Evolutionary conservation across 2,888 invertebrate genomes (phyloP).

Genomic region (Thera obeliscata): DNA sequence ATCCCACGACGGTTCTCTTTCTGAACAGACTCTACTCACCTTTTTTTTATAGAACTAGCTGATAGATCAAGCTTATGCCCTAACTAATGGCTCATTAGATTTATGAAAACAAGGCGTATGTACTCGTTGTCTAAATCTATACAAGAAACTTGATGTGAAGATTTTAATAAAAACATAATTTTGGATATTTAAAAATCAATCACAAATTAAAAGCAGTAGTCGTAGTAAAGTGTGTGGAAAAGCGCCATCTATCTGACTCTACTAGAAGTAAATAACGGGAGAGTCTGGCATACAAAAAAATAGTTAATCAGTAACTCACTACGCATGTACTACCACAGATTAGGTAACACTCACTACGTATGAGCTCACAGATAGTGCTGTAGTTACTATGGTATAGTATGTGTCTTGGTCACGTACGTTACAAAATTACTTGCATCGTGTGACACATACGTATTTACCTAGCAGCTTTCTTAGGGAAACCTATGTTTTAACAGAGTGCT

Average conservation of each 20-base stretch:
- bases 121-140: no score
- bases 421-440: conserved; percentile 13
- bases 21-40: no score
- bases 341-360: conserved; percentile 1
- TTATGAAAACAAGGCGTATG: no score
- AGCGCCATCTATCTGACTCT: conserved; percentile 28
- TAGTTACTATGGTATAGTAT: conserved; percentile 11
- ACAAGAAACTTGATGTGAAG: no score
- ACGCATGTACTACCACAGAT: conserved; percentile 9
- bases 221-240: not conserved
- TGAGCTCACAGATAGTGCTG: conserved; percentile 3
- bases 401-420: conserved; percentile 19
- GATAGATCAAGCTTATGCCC: no score
- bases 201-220: not conserved
- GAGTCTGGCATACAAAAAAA: conserved; percentile 14
- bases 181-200: no score
- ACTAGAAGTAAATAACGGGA: conserved; percentile 16
- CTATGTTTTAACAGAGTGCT: conserved; percentile 15
- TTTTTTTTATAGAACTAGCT: no score
- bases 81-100: no score
- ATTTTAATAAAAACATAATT: no score
- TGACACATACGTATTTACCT: conserved; percentile 18
- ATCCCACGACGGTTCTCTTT: no score
- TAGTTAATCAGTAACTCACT: conserved; percentile 9
- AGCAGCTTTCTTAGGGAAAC: conserved; percentile 35